These are phyloP conservation scores for Aphelenchoides fujianensis DNA, from an alignment of 1,140 invertebrate species.

Conservation along the genomic window DNA sequence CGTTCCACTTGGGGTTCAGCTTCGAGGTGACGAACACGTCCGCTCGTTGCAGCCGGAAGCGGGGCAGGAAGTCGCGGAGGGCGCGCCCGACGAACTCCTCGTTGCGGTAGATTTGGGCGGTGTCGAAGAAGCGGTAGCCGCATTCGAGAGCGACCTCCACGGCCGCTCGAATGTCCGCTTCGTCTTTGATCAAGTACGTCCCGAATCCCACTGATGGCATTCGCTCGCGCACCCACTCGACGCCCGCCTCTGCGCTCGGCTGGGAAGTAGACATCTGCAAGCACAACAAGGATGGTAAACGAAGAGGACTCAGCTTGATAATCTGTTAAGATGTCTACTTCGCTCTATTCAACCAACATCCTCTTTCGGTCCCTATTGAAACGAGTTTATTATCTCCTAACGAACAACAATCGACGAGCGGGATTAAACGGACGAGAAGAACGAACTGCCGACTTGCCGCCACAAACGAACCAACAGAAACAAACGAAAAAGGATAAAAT, in stretches of 20 bases:
- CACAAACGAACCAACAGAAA: too few species aligned
- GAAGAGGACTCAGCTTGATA: too few species aligned
- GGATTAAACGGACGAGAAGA: too few species aligned
- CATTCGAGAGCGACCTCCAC: slow-evolving; percentile 19
- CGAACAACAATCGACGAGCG: slow-evolving; percentile 11
- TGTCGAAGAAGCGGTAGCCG: slow-evolving; percentile 22
- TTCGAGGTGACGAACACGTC: slow-evolving; percentile 18
- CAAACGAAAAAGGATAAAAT: background rate
- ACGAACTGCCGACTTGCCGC: too few species aligned
- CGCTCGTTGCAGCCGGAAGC: background rate
- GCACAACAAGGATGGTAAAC: background rate
- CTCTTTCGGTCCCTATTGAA: too few species aligned
- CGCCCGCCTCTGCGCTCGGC: background rate
- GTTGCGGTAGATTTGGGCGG: slow-evolving; percentile 19
- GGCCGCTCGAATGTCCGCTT: background rate
- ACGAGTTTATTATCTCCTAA: slow-evolving; percentile 14
- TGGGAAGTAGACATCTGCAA: background rate
- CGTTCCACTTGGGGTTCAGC: slow-evolving; percentile 10
- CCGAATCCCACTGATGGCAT: slow-evolving; percentile 21
- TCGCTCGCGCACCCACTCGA: background rate
- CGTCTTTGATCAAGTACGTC: slow-evolving; percentile 21
- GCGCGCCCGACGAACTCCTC: slow-evolving; percentile 14
- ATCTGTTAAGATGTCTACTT: too few species aligned
- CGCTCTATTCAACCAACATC: too few species aligned
- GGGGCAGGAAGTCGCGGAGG: background rate